Conservation (phyloP, 2,888 invertebrate species). For the Epinotia demarniana region DNA sequence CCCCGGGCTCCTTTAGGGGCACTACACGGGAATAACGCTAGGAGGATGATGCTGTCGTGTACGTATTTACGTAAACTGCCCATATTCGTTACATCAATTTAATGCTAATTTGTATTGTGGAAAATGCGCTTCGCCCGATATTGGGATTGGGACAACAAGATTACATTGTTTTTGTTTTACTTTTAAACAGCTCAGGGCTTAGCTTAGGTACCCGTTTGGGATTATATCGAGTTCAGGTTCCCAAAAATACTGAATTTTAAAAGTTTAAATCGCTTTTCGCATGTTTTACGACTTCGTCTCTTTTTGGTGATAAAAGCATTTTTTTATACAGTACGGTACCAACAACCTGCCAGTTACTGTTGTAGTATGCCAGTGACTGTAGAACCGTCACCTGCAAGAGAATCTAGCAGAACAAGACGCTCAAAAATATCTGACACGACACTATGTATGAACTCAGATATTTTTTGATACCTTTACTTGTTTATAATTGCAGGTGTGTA, state of each 20-base stretch:
- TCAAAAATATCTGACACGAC: no score
- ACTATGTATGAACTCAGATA: no score
- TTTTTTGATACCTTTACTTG: no score
- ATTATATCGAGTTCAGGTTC: conserved; percentile 30
- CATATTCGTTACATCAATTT: neutral
- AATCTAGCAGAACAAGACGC: no score
- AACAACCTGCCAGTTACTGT: neutral
- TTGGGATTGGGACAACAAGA: conserved; percentile 19
- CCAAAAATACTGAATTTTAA: conserved; percentile 25
- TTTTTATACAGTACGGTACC: neutral
- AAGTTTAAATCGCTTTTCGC: conserved; percentile 11
- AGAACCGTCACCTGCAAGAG: no score
- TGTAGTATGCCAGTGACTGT: no score
- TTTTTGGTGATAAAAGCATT: neutral
- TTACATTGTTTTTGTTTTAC: conserved; percentile 21
- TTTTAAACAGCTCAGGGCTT: conserved; percentile 31
- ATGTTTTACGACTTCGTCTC: neutral
- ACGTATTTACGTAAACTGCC: neutral
- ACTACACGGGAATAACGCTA: no score
- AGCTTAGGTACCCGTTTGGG: conserved; percentile 4
- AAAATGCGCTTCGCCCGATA: neutral
- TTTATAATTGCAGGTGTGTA: no score
- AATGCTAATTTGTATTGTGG: conserved; percentile 5
- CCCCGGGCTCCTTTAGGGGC: no score
- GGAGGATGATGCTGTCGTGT: no score